Evolutionary conservation across 2,888 invertebrate genomes (phyloP), one percentile per base, ranked within the genome.

Genomic region (Lasioglossum oenotherae): DNA sequence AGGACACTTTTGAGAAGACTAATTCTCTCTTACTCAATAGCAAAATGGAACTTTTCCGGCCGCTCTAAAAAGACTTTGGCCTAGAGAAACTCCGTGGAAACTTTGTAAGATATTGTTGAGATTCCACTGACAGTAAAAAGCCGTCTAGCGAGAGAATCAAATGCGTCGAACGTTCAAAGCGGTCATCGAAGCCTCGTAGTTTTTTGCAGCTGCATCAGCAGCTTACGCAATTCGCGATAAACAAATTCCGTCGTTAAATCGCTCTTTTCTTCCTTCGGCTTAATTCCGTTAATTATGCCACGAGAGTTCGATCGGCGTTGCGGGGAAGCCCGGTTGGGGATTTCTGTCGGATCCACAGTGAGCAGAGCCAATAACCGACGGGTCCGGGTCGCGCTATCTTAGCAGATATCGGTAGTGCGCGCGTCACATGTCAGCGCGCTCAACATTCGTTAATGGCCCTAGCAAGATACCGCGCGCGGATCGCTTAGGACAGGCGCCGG

Each of bases 361-460:
- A 67, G 5, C 27, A 5, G 60, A 41, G 35, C 77, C 73, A 69
- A 86, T 81, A 76, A 38, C 41, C 78, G 23, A 60, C 75, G 49
- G 41, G 38, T 8, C 23, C 71, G 14, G 57, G 49, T 69, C 38
- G 57, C 1, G 60, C 74, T 85, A 84, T 80, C 85, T 23, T 27
- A 10, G 23, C 27, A 60, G 81, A 81, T 78, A 85, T 85, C 75
- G 38, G 64, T n/a, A 41, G 38, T 38, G 73, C 67, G 14, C 73
- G 78, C 49, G 86, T 86, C 81, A 73, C 78, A 73, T 23, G 57
- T 74, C 60, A 14, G 4, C 57, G 31, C 49, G 23, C 46, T 38
- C 53, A 74, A 75, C 53, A 46, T 81, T 86, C 53, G 78, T 86
- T 86, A 87, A 89, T 77, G 74, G 80, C 80, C 72, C 85, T 76